Evolutionary conservation across 1,140 invertebrate species (phyloP).

Genomic region (Psix sp.): DNA sequence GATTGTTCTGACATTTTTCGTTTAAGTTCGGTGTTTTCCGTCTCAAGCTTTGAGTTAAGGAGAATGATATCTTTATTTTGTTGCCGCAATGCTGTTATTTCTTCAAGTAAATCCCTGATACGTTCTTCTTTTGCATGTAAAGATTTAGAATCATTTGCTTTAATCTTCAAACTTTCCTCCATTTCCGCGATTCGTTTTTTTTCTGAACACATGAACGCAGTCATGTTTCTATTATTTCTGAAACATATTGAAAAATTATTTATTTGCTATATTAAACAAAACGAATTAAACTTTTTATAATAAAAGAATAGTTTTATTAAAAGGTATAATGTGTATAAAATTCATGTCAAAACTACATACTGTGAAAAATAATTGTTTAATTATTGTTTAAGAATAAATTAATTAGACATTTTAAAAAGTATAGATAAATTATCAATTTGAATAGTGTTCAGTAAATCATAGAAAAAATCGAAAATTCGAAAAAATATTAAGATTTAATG

Average conservation of each 20-base stretch:
- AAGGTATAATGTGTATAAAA: no score
- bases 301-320: no score
- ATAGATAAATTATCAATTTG: no score
- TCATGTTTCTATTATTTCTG: conserved; percentile 65
- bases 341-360: conserved; percentile 5
- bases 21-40: conserved; percentile 69
- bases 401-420: no score
- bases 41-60: conserved; percentile 67
- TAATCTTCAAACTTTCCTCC: conserved; percentile 60
- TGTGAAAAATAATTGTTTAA: no score
- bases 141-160: conserved; percentile 53
- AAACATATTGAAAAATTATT: conserved; percentile 19
- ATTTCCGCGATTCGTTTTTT: conserved; percentile 63
- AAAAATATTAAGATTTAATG: no score
- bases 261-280: neutral
- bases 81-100: conserved; percentile 70
- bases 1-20: conserved; percentile 65
- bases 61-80: conserved; percentile 69
- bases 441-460: no score
- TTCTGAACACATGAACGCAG: conserved; percentile 57
- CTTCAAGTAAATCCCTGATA: conserved; percentile 66
- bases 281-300: no score
- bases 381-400: no score
- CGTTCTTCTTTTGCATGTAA: conserved; percentile 68
- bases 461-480: no score